Base-by-base conservation (phyloP, 2,113 vertebrate genomes). In the Sterna hirundo region DNA sequence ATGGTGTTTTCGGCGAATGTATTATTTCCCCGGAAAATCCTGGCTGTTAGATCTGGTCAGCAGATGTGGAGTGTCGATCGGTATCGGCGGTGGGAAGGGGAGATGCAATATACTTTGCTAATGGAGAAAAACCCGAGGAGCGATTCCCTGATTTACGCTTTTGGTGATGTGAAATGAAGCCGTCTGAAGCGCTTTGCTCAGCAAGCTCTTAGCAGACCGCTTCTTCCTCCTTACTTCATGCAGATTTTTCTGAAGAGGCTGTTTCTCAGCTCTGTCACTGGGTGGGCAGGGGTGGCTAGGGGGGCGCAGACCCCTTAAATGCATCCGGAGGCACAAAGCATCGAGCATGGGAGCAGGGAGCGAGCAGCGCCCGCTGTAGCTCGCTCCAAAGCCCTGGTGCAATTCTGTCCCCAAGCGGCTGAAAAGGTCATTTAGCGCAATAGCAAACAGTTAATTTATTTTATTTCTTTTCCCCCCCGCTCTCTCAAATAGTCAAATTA, bases 1-100 rank as follows among this genome's bases (percentile, higher is more conserved):
- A 51, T 61, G 81, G 75, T 87, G 91, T 82, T 96, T 87, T 94
- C 7, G 12, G 83, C 5, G 2, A 87, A 44, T 85, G 46, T 93
- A 60, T 95, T 93, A 91, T 80, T 89, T 30, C 85, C 58, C 58
- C 0, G 10, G 81, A 94, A 95, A 70, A 90, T 79, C 81, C 71
- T 96, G 86, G 29, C 93, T 90, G 66, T 77, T 89, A 38, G 94
- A 51, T 79, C 88, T 94, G 89, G 93, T 85, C 89, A 90, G 96
- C 96, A 96, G 95, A 96, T 95, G 93, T 62, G 94, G 89, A 38
- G 78, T 38, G 93, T 68, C 5, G 49, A 93, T 95, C 4, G 10
- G 82, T 91, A 77, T 91, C 2, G 9, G 75, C 4, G 19, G 54
- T 88, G 85, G 85, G 79, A 80, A 92, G 83, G 54, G 82, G 46